phyloP scores from a whole-genome alignment of 2,888 invertebrate species.

The Tetropium fuscum region DNA sequence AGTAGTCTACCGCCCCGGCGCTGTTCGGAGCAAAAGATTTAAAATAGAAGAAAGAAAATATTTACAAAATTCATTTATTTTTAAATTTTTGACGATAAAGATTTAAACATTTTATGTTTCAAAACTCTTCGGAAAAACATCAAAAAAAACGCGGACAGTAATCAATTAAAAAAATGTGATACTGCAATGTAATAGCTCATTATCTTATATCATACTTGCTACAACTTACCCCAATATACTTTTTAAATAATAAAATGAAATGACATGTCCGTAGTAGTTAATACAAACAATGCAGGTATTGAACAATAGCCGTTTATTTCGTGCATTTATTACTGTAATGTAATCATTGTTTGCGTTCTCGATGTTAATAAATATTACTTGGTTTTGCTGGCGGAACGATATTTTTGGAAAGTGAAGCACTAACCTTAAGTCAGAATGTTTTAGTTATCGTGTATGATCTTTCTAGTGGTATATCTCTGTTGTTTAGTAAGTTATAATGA shows the following conservation, averaged over 20 bases:
- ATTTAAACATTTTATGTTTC: too few relatives aligned
- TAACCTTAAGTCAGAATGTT: conserved; percentile 31
- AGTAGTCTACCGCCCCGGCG: too few relatives aligned
- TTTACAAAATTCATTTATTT: too few relatives aligned
- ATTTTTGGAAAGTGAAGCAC: conserved; percentile 46
- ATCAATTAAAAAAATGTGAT: too few relatives aligned
- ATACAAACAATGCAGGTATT: conserved; percentile 28
- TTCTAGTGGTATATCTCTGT: conserved; percentile 20
- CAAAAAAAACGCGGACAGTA: too few relatives aligned
- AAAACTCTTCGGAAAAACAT: too few relatives aligned
- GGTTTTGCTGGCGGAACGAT: conserved; percentile 44
- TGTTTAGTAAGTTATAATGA: conserved; percentile 9
- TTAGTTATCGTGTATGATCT: conserved; percentile 31
- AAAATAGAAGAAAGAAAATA: too few relatives aligned
- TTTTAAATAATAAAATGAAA: neutral
- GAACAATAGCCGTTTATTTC: conserved; percentile 39
- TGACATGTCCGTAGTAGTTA: neutral
- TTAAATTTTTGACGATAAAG: too few relatives aligned
- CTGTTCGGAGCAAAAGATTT: too few relatives aligned
- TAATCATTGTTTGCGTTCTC: conserved; percentile 41
- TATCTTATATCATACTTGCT: too few relatives aligned
- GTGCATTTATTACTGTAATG: conserved; percentile 38
- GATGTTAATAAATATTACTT: conserved; percentile 35
- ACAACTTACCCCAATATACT: too few relatives aligned
- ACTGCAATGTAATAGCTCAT: too few relatives aligned